Evolutionary conservation across 2,888 invertebrate genomes (phyloP), one percentile per base, ranked within the genome.

Genomic region (Amblyjoppa fuscipennis): DNA sequence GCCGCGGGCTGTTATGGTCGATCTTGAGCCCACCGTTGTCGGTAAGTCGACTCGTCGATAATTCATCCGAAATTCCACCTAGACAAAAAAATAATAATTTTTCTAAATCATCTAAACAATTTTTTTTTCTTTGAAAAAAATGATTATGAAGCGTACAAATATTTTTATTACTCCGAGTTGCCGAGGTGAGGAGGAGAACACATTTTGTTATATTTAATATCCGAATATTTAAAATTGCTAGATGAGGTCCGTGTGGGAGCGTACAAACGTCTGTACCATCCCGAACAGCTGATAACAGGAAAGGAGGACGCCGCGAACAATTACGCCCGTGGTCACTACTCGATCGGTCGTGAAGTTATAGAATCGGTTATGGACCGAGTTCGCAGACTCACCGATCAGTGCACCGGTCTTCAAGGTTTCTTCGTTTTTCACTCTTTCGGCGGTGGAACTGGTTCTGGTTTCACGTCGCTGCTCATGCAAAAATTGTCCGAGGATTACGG

Each of bases 291-390:
- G 89, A 98, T 98, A 93, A 98, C 97, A 71, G 98, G 98, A 86
- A 98, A 98, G 94, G 98, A 98, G 93, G 98, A 98, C 92, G 98
- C 98, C 0, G 98, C 98, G 81, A 98, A 98, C 94, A 98, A 98
- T 95, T 98, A 98, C 90, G 98, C 98, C 0, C 96, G 98, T 68
- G 98, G 98, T n/a, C 98, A 98, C 95, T 98, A 98, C 95, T 98
- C 98, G 90, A 97, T 98, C 93, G 99, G 98, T 89, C 97, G 97
- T 91, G 98, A 98, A 94, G 97, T 98, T 90, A 97, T 98, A 64
- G 98, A 98, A 89, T 95, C 97, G 34, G 97, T 98, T 11, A 95
- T 97, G 88, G 98, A 98, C 94, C 95, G 98, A 82, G 95, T 98
- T 88, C 95, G 98, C 88, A 97, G 97, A 92, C 95, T 98, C 88